Evolutionary conservation across 1,140 invertebrate genomes (phyloP).

Genomic region (Eumeta japonica): DNA sequence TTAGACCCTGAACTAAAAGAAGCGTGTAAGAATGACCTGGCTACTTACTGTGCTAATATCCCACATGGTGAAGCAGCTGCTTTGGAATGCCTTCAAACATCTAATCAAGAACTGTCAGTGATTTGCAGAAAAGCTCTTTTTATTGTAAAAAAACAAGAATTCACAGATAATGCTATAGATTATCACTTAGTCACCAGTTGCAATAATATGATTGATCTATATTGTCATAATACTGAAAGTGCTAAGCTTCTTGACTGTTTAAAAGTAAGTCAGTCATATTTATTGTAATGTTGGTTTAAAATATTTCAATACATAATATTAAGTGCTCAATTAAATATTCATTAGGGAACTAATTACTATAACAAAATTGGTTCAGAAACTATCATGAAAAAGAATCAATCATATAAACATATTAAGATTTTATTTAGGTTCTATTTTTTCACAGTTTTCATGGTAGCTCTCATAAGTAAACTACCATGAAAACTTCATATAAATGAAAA

Average conservation of each 20-base stretch:
- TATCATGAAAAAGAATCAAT: too few species aligned
- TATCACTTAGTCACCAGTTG: conserved; percentile 81
- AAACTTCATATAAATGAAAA: too few species aligned
- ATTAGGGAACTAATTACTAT: background rate
- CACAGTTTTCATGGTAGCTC: too few species aligned
- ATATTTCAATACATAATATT: conserved; percentile 6
- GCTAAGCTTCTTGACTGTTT: conserved; percentile 71
- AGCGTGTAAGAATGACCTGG: conserved; percentile 77
- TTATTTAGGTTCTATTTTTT: too few species aligned
- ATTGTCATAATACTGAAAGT: conserved; percentile 70
- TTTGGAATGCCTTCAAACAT: conserved; percentile 81
- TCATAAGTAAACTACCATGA: too few species aligned
- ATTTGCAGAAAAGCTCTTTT: conserved; percentile 80
- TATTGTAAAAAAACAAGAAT: conserved; percentile 80
- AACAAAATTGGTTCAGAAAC: background rate
- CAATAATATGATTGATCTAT: conserved; percentile 79
- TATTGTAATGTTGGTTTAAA: conserved; percentile 1
- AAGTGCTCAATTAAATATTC: background rate
- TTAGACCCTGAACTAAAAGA: conserved; percentile 79
- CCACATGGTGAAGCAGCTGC: conserved; percentile 75
- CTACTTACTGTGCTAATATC: conserved; percentile 69
- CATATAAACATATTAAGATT: too few species aligned
- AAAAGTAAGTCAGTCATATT: conserved; percentile 55
- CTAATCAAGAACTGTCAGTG: conserved; percentile 67
- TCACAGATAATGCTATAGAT: conserved; percentile 81